phyloP scores from a whole-genome alignment of 2,113 vertebrate species.

The Formicarius rufipectus region DNA sequence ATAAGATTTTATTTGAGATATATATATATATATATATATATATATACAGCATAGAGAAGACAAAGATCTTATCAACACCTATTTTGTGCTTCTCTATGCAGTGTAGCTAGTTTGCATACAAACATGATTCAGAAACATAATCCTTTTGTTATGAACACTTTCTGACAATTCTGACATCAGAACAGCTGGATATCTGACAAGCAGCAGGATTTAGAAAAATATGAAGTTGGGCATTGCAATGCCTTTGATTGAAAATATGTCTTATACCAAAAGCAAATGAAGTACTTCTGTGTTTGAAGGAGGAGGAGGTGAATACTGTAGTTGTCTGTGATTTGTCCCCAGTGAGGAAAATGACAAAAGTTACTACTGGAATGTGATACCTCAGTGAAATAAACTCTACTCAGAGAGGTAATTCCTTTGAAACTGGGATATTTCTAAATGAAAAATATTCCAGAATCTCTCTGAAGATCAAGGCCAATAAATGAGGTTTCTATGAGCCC shows the following conservation, averaged over 20 bases:
- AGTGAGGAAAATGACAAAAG: background rate
- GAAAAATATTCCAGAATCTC: background rate
- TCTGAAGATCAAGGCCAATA: background rate
- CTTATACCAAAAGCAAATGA: background rate
- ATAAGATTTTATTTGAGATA: background rate
- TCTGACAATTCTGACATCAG: slow-evolving; percentile 4
- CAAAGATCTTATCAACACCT: background rate
- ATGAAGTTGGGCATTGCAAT: background rate
- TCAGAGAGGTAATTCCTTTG: background rate
- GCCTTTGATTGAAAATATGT: background rate
- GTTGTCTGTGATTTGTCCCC: background rate
- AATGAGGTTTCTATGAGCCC: background rate
- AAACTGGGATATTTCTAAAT: background rate
- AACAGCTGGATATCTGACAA: slow-evolving; percentile 7
- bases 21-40: too few species aligned
- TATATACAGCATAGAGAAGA: background rate
- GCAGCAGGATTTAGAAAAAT: background rate
- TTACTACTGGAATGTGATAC: background rate
- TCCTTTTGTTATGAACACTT: background rate
- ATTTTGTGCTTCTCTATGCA: background rate
- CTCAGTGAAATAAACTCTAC: background rate
- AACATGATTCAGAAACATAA: background rate
- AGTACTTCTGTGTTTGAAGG: background rate
- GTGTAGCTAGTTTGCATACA: background rate
- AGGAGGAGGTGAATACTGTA: background rate